phyloP scores from a whole-genome alignment of 2,113 vertebrate species.

The Microtus richardsoni region DNA sequence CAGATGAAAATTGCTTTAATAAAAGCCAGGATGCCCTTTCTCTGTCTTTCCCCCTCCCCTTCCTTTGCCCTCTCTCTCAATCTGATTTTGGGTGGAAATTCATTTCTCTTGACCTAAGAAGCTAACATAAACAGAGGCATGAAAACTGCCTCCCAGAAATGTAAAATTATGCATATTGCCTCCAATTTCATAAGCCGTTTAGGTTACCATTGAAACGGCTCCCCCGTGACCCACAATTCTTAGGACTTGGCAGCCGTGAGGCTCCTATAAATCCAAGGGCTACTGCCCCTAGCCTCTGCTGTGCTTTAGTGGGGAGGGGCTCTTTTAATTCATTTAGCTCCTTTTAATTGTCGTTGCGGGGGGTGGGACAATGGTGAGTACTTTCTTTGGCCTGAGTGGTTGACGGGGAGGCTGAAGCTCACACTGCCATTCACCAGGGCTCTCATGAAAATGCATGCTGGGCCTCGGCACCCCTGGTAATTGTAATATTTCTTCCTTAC shows the following conservation, averaged over 20 bases:
- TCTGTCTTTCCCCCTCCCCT: not conserved
- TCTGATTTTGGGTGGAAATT: conserved; percentile 69
- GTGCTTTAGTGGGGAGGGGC: conserved; percentile 80
- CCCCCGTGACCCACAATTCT: conserved; percentile 85
- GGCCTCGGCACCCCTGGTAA: conserved; percentile 91
- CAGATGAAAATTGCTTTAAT: conserved; percentile 13
- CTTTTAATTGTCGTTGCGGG: conserved; percentile 88
- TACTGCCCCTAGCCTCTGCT: conserved; percentile 86
- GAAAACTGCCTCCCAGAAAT: conserved; percentile 83
- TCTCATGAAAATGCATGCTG: conserved; percentile 94
- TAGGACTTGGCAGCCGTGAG: conserved; percentile 79
- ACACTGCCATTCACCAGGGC: conserved; percentile 88
- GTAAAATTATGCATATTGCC: conserved; percentile 84
- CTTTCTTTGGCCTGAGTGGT: conserved; percentile 84
- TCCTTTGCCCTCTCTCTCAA: not conserved
- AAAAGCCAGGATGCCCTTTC: not conserved
- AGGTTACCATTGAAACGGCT: conserved; percentile 81
- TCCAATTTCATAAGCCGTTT: conserved; percentile 86
- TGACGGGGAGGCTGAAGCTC: conserved; percentile 89
- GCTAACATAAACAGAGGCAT: conserved; percentile 80
- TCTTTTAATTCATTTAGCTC: conserved; percentile 87
- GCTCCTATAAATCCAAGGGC: conserved; percentile 85
- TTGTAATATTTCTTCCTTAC: conserved; percentile 93
- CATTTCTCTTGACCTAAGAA: conserved; percentile 74
- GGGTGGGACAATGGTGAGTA: conserved; percentile 51